A percentile compares a stretch with the other conserved stretches of the same genome.
phyloP scores from a whole-genome alignment of 2,888 invertebrate genomes.

The Gortyna flavago region DNA sequence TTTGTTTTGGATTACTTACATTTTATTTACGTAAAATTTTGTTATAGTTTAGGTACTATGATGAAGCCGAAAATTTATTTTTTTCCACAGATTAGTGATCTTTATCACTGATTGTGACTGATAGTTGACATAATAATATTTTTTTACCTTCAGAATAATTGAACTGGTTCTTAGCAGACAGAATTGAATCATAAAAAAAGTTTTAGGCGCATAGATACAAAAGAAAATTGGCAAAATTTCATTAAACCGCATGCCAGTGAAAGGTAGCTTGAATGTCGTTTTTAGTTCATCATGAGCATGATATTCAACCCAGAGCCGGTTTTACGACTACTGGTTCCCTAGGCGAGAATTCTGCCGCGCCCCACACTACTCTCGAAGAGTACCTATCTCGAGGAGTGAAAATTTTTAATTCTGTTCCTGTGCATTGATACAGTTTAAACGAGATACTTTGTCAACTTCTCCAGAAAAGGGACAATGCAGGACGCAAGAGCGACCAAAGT shows the following conservation, averaged over 20 bases:
- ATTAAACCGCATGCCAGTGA: background rate
- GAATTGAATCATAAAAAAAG: constrained; percentile 7
- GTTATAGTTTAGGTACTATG: background rate
- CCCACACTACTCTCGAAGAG: background rate
- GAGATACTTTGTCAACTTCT: too few relatives aligned
- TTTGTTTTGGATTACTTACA: constrained; percentile 32
- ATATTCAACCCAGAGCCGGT: too few relatives aligned
- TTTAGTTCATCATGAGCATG: background rate
- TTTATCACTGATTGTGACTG: background rate
- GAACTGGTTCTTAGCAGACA: constrained; percentile 5
- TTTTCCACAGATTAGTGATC: background rate
- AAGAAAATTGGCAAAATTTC: background rate
- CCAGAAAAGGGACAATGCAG: too few relatives aligned
- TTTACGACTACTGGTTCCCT: background rate
- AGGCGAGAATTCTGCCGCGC: background rate
- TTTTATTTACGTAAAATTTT: constrained; percentile 34
- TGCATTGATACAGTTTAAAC: too few relatives aligned
- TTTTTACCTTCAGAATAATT: constrained; percentile 4
- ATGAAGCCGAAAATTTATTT: background rate
- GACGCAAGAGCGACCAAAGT: background rate
- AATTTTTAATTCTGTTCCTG: too few relatives aligned
- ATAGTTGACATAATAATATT: constrained; percentile 11
- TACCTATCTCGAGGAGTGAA: too few relatives aligned
- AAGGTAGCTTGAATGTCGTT: background rate
- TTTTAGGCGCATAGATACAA: background rate